These are phyloP conservation scores for Drosophila lowei DNA, from an alignment of 1,140 invertebrate genomes.

Conservation along the genomic window DNA sequence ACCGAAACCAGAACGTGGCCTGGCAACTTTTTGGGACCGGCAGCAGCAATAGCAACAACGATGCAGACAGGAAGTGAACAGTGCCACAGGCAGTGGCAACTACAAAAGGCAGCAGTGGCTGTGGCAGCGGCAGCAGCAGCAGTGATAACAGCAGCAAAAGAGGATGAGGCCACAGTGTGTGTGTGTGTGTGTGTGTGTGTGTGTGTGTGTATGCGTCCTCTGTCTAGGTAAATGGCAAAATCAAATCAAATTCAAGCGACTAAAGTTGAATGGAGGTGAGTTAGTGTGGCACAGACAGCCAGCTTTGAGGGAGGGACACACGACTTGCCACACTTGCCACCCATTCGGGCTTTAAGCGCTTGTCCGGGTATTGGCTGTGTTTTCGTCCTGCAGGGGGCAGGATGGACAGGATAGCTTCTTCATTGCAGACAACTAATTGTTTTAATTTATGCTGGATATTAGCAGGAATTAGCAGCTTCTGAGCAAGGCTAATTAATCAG, in stretches of 20 bases:
- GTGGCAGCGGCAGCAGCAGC: conserved; percentile 1
- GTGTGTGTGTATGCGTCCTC: conserved; percentile 12
- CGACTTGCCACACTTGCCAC: no score
- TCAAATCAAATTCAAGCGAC: conserved; percentile 67
- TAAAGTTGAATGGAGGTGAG: conserved; percentile 50
- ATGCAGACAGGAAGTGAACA: conserved; percentile 39
- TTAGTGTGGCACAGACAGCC: background rate
- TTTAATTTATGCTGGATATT: no score
- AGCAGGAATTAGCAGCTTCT: no score
- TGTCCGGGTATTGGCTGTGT: no score
- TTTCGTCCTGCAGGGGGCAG: no score
- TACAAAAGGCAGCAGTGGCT: conserved; percentile 28
- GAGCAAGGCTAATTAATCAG: no score
- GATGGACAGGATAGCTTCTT: no score
- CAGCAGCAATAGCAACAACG: conserved; percentile 16
- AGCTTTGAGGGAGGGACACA: no score
- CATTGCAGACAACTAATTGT: no score
- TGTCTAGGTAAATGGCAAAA: conserved; percentile 60
- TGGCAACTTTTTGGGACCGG: conserved; percentile 38
- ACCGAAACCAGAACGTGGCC: conserved; percentile 50
- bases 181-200: conserved; percentile 3
- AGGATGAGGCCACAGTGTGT: background rate
- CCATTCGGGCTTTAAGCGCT: no score
- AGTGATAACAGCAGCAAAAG: background rate
- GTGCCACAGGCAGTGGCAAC: conserved; percentile 31